Conservation (phyloP, 1,140 invertebrate genomes). For the Drosophila fuyamai region DNA sequence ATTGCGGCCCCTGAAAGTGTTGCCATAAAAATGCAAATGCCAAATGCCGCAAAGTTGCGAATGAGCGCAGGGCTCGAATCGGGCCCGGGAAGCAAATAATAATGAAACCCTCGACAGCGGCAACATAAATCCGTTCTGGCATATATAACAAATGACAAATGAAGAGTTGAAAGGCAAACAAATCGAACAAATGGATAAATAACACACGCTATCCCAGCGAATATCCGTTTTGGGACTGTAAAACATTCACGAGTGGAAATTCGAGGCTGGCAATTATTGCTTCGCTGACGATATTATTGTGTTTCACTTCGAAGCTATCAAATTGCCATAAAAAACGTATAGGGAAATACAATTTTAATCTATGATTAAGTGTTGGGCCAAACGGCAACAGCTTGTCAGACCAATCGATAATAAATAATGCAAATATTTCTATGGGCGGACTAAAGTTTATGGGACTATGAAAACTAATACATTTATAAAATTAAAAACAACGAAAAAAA, state of each 20-base stretch:
- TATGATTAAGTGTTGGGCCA: conserved; percentile 40
- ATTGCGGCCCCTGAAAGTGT: conserved; percentile 62
- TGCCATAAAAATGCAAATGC: conserved; percentile 76
- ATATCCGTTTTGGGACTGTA: background rate
- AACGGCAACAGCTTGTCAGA: conserved; percentile 55
- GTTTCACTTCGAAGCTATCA: conserved; percentile 33
- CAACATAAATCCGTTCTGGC: conserved; percentile 47
- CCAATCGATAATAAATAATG: conserved; percentile 38
- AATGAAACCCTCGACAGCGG: conserved; percentile 17
- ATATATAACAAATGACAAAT: conserved; percentile 36
- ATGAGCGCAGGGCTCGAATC: conserved; percentile 23
- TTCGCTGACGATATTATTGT: conserved; percentile 12
- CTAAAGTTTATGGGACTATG: conserved; percentile 18
- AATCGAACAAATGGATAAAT: conserved; percentile 19
- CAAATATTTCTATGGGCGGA: conserved; percentile 11
- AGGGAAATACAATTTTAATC: conserved; percentile 40
- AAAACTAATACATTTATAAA: conserved; percentile 3
- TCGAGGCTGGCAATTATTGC: background rate
- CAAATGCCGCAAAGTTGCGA: conserved; percentile 54
- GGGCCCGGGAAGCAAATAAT: conserved; percentile 41
- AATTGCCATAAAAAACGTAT: conserved; percentile 51
- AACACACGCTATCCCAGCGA: background rate
- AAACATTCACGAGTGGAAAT: conserved; percentile 8
- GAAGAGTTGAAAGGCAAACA: conserved; percentile 26
- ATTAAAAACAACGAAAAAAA: background rate